phyloP scores from a whole-genome alignment of 2,888 invertebrate genomes.

The Cataglyphis livida region DNA sequence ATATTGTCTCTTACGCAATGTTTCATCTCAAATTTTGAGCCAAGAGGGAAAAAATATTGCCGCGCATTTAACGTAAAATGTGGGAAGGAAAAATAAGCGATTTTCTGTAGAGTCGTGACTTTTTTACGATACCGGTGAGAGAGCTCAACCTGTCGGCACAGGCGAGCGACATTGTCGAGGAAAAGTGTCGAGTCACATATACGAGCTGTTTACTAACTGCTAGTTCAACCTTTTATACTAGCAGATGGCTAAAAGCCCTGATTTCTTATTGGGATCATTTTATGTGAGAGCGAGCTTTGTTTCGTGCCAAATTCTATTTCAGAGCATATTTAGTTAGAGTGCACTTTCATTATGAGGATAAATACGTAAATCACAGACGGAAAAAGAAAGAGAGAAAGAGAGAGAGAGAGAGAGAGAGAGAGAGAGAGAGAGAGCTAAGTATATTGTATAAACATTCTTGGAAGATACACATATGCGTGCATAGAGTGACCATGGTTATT shows the following conservation, averaged over 20 bases:
- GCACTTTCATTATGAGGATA: not conserved
- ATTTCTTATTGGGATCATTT: not conserved
- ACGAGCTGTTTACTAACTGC: slow-evolving; percentile 33
- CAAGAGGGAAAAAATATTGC: not conserved
- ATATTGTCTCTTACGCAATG: slow-evolving; percentile 5
- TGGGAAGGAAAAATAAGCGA: slow-evolving; percentile 30
- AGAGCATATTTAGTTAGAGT: not conserved
- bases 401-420: not conserved
- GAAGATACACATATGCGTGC: not conserved
- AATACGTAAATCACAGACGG: slow-evolving; percentile 15
- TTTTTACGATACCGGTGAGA: slow-evolving; percentile 42
- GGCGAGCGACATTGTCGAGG: not conserved
- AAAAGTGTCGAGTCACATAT: slow-evolving; percentile 31
- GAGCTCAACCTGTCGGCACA: slow-evolving; percentile 36
- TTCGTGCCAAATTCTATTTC: not conserved
- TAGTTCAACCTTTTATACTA: not conserved
- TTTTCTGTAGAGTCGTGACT: slow-evolving; percentile 36
- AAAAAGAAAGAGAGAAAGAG: too few species aligned
- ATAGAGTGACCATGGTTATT: slow-evolving; percentile 10
- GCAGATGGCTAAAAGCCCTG: not conserved
- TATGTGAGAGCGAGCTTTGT: not conserved
- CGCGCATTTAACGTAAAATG: not conserved
- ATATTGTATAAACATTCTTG: slow-evolving; percentile 24
- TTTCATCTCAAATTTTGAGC: not conserved
- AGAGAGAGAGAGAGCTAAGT: not conserved